phyloP scores from a whole-genome alignment of 2,113 vertebrate species.

The Tyrannus savana region DNA sequence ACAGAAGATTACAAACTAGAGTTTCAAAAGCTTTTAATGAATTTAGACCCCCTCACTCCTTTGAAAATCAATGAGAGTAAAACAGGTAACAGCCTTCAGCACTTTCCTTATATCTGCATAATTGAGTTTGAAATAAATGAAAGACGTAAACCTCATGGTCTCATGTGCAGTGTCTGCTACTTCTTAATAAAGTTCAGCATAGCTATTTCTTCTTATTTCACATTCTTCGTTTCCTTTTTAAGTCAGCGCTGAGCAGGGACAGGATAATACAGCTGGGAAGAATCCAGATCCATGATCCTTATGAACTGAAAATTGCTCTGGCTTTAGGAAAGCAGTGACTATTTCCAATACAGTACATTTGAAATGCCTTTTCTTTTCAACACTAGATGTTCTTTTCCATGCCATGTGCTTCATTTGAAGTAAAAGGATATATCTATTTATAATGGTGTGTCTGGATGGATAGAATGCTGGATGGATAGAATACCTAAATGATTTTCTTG shows the following conservation, averaged over 20 bases:
- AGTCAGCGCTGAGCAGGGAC: not conserved
- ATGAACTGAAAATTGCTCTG: not conserved
- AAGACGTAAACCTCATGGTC: not conserved
- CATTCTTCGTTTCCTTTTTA: not conserved
- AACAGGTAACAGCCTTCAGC: slow-evolving; percentile 28
- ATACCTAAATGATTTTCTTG: not conserved
- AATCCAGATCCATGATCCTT: not conserved
- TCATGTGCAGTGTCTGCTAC: not conserved
- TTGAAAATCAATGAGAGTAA: slow-evolving; percentile 13
- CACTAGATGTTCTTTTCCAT: not conserved
- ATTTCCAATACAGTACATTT: not conserved
- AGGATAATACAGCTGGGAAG: not conserved
- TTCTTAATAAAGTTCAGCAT: not conserved
- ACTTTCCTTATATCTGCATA: slow-evolving; percentile 16
- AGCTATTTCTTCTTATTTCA: not conserved
- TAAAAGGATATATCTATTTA: not conserved
- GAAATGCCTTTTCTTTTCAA: not conserved
- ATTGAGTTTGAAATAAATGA: slow-evolving; percentile 4
- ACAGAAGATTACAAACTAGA: not conserved
- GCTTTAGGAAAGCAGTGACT: not conserved
- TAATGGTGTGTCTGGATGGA: not conserved
- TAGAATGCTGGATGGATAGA: not conserved
- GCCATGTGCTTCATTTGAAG: not conserved
- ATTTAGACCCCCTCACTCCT: not conserved
- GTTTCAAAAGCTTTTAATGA: not conserved